These are phyloP conservation scores for Burhinus oedicnemus DNA, from an alignment of 2,113 vertebrate species.

Conservation along the genomic window DNA sequence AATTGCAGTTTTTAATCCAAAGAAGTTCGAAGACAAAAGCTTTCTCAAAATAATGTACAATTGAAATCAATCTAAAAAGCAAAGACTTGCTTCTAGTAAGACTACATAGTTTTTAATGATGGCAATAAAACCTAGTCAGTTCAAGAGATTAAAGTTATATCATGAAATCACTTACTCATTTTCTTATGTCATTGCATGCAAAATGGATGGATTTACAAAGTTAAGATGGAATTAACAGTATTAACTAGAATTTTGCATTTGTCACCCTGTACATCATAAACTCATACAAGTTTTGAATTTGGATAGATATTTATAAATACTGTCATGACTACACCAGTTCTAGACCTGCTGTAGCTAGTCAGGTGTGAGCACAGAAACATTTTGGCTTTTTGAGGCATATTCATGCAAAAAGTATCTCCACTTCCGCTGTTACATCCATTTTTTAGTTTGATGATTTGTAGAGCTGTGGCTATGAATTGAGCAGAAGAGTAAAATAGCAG, in stretches of 20 bases:
- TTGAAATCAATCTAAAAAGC: background rate
- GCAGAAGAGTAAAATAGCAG: background rate
- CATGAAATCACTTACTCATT: background rate
- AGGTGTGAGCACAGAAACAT: background rate
- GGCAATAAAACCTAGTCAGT: background rate
- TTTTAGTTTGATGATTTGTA: background rate
- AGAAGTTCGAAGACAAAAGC: background rate
- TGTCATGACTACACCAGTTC: background rate
- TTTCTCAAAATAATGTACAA: background rate
- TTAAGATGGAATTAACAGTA: background rate
- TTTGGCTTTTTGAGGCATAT: background rate
- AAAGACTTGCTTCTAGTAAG: background rate
- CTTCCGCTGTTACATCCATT: background rate
- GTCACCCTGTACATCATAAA: background rate
- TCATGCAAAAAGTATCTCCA: background rate
- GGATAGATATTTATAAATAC: background rate
- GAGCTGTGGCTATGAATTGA: background rate
- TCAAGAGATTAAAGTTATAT: background rate
- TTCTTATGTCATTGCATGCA: background rate
- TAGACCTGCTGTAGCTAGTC: background rate
- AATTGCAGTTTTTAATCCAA: background rate
- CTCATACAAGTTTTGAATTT: background rate
- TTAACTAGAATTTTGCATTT: background rate
- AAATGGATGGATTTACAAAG: background rate
- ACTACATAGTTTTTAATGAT: background rate